Conservation (phyloP, 2,797 vertebrate species). For the Oreonectes daqikongensis region DNA sequence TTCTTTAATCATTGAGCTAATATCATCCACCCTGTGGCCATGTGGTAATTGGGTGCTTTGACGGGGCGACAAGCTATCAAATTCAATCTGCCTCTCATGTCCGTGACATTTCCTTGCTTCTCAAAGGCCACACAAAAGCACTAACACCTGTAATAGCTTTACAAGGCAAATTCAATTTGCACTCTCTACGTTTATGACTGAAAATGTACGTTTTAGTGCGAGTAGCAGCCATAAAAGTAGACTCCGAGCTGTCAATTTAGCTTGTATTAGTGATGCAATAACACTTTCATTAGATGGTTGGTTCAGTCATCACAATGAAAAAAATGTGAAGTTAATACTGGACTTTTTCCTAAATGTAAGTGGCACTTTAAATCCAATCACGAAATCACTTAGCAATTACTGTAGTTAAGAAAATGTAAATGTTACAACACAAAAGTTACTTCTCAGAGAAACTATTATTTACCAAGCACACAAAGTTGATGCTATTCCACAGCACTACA, state of each 20-base stretch:
- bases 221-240: not conserved
- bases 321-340: not conserved
- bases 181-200: not conserved
- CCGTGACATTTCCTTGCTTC: not conserved
- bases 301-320: not conserved
- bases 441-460: no score
- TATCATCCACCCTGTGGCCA: not conserved
- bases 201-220: not conserved
- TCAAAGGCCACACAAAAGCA: not conserved
- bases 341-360: not conserved
- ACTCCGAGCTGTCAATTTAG: not conserved
- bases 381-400: no score
- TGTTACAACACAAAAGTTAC: not conserved
- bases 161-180: not conserved
- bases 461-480: no score
- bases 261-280: not conserved
- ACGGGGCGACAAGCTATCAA: not conserved
- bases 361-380: not conserved
- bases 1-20: not conserved
- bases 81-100: not conserved
- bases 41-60: not conserved
- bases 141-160: not conserved
- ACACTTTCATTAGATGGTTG: slow-evolving; percentile 1
- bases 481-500: no score
- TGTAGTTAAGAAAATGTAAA: no score